These are phyloP conservation scores for Oscheius sp. DNA, from an alignment of 2,888 invertebrate genomes.

Conservation along the genomic window DNA sequence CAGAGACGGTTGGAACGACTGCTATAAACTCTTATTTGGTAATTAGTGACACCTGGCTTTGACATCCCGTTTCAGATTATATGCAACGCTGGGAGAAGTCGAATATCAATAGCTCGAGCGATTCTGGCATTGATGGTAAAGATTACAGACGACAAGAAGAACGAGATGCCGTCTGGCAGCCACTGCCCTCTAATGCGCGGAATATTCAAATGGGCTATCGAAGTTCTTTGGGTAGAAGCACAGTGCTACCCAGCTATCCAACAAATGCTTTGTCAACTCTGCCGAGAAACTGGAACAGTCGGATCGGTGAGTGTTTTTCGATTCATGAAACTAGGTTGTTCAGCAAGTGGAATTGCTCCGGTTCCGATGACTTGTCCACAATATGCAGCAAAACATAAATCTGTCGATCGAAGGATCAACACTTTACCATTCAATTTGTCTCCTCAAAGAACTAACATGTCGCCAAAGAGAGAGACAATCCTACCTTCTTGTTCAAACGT, in stretches of 20 bases:
- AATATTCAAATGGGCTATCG: conserved; percentile 23
- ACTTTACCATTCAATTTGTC: conserved; percentile 10
- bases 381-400: conserved; percentile 16
- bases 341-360: background rate
- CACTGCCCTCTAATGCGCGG: conserved; percentile 37
- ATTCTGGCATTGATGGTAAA: conserved; percentile 50
- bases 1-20: conserved; percentile 66
- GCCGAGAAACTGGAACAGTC: background rate
- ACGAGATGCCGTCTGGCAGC: conserved; percentile 51
- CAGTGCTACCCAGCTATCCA: background rate
- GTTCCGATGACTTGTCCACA: conserved; percentile 12
- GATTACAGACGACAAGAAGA: conserved; percentile 49
- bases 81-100: conserved; percentile 5
- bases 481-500: conserved; percentile 15
- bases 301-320: background rate
- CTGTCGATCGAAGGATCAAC: conserved; percentile 10
- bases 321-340: background rate
- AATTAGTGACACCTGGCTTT: background rate
- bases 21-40: conserved; percentile 53
- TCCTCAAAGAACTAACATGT: conserved; percentile 6
- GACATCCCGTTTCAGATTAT: conserved; percentile 1
- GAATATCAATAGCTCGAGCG: conserved; percentile 38
- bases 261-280: background rate
- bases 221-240: background rate
- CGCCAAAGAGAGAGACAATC: conserved; percentile 13